These are phyloP conservation scores for Diadumene lineata DNA, from an alignment of 92 coral and sea anemone species.

Conservation along the genomic window DNA sequence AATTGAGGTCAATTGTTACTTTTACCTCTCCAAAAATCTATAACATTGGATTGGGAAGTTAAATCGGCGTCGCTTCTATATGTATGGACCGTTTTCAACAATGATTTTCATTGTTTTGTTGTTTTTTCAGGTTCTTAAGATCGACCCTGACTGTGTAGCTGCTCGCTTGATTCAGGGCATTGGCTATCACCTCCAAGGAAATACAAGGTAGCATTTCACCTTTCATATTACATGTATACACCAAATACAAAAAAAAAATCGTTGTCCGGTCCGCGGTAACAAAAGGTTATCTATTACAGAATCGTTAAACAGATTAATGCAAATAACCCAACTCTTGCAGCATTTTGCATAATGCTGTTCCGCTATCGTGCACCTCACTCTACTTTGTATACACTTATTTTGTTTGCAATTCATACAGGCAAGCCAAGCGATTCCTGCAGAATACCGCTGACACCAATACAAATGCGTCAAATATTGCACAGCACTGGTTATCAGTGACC, in stretches of 20 bases:
- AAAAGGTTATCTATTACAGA: neutral
- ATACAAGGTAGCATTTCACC: conserved; percentile 57
- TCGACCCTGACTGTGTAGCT: conserved; percentile 49
- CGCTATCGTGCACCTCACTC: too few relatives aligned
- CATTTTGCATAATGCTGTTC: too few relatives aligned
- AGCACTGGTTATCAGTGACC: conserved; percentile 54
- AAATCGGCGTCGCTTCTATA: too few relatives aligned
- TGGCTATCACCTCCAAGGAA: conserved; percentile 65
- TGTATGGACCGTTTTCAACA: too few relatives aligned
- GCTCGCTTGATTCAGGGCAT: conserved; percentile 83
- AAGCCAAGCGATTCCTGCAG: conserved; percentile 58
- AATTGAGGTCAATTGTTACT: too few relatives aligned
- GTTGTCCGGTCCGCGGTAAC: neutral
- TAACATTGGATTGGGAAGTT: too few relatives aligned
- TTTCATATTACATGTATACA: too few relatives aligned
- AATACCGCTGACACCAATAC: conserved; percentile 37
- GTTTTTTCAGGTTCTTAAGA: conserved; percentile 70
- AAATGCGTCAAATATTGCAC: conserved; percentile 52
- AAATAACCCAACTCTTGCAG: neutral
- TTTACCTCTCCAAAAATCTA: too few relatives aligned
- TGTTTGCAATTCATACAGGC: conserved; percentile 20
- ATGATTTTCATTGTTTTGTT: too few relatives aligned
- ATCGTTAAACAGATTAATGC: neutral
- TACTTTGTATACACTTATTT: neutral
- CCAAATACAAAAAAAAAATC: neutral